phyloP scores from a whole-genome alignment of 2,888 invertebrate genomes.

The Lasioglossum pauxillum region DNA sequence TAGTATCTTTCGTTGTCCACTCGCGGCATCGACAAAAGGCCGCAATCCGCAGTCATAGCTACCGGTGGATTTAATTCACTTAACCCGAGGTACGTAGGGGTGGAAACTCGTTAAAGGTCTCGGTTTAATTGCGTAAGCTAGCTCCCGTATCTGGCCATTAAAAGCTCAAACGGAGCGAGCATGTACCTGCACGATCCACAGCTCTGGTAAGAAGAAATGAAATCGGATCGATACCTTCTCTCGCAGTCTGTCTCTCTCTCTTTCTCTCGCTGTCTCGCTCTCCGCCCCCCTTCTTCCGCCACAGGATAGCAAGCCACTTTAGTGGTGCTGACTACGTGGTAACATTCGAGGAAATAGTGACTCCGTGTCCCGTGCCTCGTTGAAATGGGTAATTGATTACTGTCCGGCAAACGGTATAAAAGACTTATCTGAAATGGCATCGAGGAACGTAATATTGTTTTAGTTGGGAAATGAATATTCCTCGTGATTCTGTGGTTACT shows the following conservation, averaged over 20 bases:
- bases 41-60: constrained; percentile 28
- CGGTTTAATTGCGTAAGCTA: constrained; percentile 72
- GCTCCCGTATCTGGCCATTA: constrained; percentile 61
- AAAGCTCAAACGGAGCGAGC: constrained; percentile 65
- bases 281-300: background rate
- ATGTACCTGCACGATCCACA: constrained; percentile 31
- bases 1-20: constrained; percentile 62
- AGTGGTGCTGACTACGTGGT: constrained; percentile 16
- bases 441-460: background rate
- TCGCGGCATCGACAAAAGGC: constrained; percentile 50
- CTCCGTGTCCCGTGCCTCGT: constrained; percentile 19
- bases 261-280: background rate
- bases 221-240: constrained; percentile 60
- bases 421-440: background rate
- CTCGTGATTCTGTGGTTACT: background rate
- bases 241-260: background rate
- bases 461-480: background rate
- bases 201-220: constrained; percentile 49
- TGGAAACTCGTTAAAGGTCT: constrained; percentile 64
- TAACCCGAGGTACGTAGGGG: constrained; percentile 58
- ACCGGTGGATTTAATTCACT: constrained; percentile 70
- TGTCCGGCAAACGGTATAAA: background rate
- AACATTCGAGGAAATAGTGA: constrained; percentile 36
- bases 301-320: constrained; percentile 39
- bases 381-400: constrained; percentile 2